Conservation (phyloP, 2,797 vertebrate species). For the Centroberyx gerrardi region DNA sequence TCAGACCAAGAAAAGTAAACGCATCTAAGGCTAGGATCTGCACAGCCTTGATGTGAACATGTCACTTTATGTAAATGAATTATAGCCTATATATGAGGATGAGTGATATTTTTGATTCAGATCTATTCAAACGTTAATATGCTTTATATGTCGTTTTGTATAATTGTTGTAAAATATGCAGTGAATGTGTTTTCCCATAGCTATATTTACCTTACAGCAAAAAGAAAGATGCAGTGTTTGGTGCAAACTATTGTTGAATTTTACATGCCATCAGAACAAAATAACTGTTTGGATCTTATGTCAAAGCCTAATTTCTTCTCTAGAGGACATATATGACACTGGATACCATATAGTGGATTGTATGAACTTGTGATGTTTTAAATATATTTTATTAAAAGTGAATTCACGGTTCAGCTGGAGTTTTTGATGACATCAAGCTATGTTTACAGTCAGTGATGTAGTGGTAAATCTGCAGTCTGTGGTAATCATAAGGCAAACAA, state of each 20-base stretch:
- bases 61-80: conserved; percentile 72
- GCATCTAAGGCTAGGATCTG: conserved; percentile 17
- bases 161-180: conserved; percentile 63
- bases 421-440: neutral
- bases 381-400: conserved; percentile 79
- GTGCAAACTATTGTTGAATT: conserved; percentile 48
- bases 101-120: conserved; percentile 41
- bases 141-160: conserved; percentile 76
- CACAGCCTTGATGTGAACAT: conserved; percentile 42
- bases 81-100: conserved; percentile 35
- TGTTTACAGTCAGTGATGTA: neutral
- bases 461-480: too few relatives aligned
- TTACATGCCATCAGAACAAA: conserved; percentile 22
- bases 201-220: conserved; percentile 46
- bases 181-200: conserved; percentile 59
- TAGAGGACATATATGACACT: conserved; percentile 12
- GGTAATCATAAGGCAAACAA: neutral
- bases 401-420: conserved; percentile 35
- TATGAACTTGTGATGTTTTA: conserved; percentile 74
- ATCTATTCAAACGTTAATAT: conserved; percentile 43
- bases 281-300: conserved; percentile 29
- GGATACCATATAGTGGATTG: conserved; percentile 40
- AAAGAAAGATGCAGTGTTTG: conserved; percentile 45
- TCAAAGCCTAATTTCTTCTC: conserved; percentile 50
- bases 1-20: conserved; percentile 25